Conservation (phyloP, 2,113 vertebrate genomes). For the Dolichotis patagonum region DNA sequence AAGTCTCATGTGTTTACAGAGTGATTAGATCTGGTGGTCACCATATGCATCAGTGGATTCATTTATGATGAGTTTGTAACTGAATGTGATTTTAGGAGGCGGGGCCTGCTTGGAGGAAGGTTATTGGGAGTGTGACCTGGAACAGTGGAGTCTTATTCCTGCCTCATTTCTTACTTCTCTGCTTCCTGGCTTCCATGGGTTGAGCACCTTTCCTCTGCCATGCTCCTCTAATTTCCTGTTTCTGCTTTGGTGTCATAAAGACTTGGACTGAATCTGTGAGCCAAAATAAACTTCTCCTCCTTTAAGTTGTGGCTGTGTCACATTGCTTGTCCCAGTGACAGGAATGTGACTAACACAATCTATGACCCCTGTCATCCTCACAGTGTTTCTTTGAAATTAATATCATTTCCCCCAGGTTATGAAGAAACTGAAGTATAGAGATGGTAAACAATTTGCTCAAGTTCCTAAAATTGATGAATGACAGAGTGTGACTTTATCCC, state of each 20-base stretch:
- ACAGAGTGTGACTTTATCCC: not conserved
- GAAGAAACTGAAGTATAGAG: not conserved
- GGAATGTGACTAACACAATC: not conserved
- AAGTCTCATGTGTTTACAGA: not conserved
- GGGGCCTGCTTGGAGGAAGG: not conserved
- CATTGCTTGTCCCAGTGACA: not conserved
- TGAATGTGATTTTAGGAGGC: not conserved
- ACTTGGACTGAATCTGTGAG: not conserved
- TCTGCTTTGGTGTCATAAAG: not conserved
- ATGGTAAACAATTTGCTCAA: not conserved
- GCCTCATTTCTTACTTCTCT: not conserved
- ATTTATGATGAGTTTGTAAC: not conserved
- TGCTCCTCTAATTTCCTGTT: not conserved
- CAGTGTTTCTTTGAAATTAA: not conserved
- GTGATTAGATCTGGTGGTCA: not conserved
- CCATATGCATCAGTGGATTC: not conserved
- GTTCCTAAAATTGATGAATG: not conserved
- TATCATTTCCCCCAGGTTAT: not conserved
- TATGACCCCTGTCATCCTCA: not conserved
- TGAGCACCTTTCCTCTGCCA: not conserved
- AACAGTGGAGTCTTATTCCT: not conserved
- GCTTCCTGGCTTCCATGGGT: not conserved
- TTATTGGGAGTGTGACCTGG: not conserved
- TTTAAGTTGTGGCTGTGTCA: not conserved
- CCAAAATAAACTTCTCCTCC: not conserved